phyloP scores from a whole-genome alignment of 2,113 vertebrate genomes.

The Zeus faber region DNA sequence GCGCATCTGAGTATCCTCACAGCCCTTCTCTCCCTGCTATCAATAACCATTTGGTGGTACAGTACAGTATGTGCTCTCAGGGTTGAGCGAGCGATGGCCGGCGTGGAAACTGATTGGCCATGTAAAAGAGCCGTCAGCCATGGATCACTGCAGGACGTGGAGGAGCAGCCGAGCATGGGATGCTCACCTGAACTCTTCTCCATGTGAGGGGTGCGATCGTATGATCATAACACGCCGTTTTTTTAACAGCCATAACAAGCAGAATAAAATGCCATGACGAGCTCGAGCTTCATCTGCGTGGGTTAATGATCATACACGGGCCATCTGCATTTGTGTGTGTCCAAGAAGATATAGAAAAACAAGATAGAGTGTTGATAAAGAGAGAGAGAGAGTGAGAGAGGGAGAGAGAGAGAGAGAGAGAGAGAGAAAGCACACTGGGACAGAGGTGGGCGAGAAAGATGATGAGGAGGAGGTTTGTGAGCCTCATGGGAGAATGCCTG shows the following conservation, averaged over 20 bases:
- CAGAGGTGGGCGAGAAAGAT: conserved; percentile 17
- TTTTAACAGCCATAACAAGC: neutral
- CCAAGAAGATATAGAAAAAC: neutral
- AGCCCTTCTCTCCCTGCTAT: neutral
- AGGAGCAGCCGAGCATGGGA: neutral
- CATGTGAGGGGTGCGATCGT: too few relatives aligned
- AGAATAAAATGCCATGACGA: too few relatives aligned
- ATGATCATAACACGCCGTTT: too few relatives aligned
- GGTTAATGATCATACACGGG: neutral
- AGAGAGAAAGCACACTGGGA: conserved; percentile 28
- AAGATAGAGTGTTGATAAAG: neutral
- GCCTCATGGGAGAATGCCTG: conserved; percentile 46
- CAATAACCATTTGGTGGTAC: conserved; percentile 6
- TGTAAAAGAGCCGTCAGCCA: conserved; percentile 13
- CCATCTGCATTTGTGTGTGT: neutral
- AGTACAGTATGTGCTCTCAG: neutral
- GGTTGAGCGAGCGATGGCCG: neutral
- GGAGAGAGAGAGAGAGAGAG: neutral
- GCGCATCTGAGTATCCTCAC: neutral
- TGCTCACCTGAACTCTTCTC: too few relatives aligned
- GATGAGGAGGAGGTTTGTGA: conserved; percentile 39
- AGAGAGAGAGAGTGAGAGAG: conserved; percentile 1
- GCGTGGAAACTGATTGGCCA: conserved; percentile 4
- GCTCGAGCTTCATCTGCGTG: conserved; percentile 1
- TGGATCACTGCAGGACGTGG: conserved; percentile 18